phyloP scores from a whole-genome alignment of 2,888 invertebrate genomes.

The Rugalucina vietnamica region DNA sequence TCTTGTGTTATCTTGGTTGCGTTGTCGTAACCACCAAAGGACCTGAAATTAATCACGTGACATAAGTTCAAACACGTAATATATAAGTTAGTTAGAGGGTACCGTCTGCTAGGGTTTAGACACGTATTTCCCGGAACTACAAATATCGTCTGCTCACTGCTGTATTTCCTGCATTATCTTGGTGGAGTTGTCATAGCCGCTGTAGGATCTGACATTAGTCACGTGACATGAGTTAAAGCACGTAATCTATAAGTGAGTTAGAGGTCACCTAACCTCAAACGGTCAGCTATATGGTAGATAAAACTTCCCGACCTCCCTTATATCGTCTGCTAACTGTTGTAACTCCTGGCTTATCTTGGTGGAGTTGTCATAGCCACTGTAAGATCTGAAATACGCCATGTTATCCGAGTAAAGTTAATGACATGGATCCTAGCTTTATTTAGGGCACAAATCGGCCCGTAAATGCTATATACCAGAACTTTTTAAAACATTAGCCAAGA shows the following conservation, averaged over 20 bases:
- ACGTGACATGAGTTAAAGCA: too few species aligned
- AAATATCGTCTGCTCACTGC: constrained; percentile 46
- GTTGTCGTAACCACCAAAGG: constrained; percentile 57
- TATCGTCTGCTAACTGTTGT: constrained; percentile 43
- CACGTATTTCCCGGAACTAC: constrained; percentile 36
- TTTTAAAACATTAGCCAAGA: too few species aligned
- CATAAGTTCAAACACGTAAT: too few species aligned
- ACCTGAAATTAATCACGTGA: too few species aligned
- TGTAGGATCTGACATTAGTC: constrained; percentile 59
- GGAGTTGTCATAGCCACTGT: constrained; percentile 52
- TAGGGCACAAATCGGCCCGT: too few species aligned
- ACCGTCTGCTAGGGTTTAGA: constrained; percentile 53
- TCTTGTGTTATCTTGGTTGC: constrained; percentile 20
- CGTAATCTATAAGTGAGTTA: too few species aligned
- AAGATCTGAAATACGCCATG: constrained; percentile 60
- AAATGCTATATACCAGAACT: too few species aligned
- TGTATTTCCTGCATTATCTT: constrained; percentile 26
- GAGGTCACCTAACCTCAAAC: too few species aligned
- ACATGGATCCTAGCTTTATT: too few species aligned
- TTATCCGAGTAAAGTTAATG: too few species aligned
- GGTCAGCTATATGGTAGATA: too few species aligned
- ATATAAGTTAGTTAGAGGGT: too few species aligned
- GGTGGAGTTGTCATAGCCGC: constrained; percentile 47
- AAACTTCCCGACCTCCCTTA: constrained; percentile 39
- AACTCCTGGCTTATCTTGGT: constrained; percentile 27